Percentiles rank a stretch among this genome's conserved stretches.
These are phyloP conservation scores for Ceramica pisi DNA, from an alignment of 2,888 invertebrate species.

Conservation along the genomic window DNA sequence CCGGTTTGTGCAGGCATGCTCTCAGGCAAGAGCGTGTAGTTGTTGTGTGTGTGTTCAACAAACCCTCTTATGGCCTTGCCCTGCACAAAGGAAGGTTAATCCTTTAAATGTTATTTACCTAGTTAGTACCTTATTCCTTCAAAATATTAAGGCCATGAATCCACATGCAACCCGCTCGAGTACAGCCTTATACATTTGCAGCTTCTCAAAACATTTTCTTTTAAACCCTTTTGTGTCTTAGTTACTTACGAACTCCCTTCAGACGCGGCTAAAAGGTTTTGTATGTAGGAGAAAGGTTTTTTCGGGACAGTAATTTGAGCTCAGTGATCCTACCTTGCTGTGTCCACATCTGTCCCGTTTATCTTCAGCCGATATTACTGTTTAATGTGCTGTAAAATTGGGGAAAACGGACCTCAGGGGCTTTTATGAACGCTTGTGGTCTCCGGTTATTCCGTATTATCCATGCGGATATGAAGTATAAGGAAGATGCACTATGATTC, in stretches of 20 bases:
- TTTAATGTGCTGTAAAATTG: constrained; percentile 74
- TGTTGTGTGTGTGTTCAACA: too few species aligned
- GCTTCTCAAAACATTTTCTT: constrained; percentile 43
- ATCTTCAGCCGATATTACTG: constrained; percentile 72
- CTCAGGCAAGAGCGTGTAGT: too few species aligned
- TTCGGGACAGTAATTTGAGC: constrained; percentile 64
- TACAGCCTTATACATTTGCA: background rate
- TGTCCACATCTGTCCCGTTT: constrained; percentile 72
- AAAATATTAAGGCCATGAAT: too few species aligned
- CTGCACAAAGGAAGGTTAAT: too few species aligned
- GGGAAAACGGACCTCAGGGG: constrained; percentile 57
- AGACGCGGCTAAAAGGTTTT: constrained; percentile 69
- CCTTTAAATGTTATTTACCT: too few species aligned
- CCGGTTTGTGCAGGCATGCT: too few species aligned
- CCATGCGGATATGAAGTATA: background rate
- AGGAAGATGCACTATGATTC: background rate
- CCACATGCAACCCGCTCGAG: too few species aligned
- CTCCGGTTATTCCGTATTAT: constrained; percentile 12
- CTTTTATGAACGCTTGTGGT: constrained; percentile 52
- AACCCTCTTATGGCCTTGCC: too few species aligned
- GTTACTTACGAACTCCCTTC: constrained; percentile 13
- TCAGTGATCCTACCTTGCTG: constrained; percentile 54
- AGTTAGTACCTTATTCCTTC: too few species aligned
- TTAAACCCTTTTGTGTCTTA: constrained; percentile 50
- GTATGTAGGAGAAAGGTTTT: constrained; percentile 70